Conservation (phyloP, 2,888 invertebrate genomes). For the Lasioglossum malachurum region DNA sequence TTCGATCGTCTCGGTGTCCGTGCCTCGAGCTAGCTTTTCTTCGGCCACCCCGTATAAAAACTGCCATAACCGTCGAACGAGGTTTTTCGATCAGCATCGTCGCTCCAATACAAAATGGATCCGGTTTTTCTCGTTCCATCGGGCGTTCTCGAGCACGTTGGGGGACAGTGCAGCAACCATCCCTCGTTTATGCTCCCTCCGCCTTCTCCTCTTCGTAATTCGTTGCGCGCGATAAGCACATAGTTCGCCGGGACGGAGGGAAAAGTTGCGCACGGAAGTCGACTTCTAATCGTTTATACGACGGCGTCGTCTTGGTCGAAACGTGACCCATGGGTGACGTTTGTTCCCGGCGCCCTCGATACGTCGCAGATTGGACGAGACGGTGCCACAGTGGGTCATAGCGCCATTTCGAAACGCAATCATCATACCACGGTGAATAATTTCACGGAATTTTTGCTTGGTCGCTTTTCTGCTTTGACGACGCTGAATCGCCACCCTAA, state of each 20-base stretch:
- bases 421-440: background rate
- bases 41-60: background rate
- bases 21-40: background rate
- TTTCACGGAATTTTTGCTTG: background rate
- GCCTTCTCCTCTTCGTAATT: slow-evolving; percentile 40
- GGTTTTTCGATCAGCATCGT: slow-evolving; percentile 13
- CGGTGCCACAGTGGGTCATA: background rate
- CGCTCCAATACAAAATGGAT: background rate
- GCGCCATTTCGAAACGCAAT: background rate
- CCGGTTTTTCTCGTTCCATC: slow-evolving; percentile 17
- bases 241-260: slow-evolving; percentile 23
- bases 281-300: slow-evolving; percentile 48
- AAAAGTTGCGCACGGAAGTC: slow-evolving; percentile 38
- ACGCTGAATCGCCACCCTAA: too few species aligned
- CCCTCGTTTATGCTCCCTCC: slow-evolving; percentile 42
- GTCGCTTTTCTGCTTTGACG: background rate
- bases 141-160: slow-evolving; percentile 21
- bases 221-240: slow-evolving; percentile 57
- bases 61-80: background rate
- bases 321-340: slow-evolving; percentile 58
- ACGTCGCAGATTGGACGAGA: slow-evolving; percentile 37
- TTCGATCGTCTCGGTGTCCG: background rate
- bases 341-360: slow-evolving; percentile 24
- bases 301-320: slow-evolving; percentile 28
- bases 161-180: slow-evolving; percentile 14